Base-by-base conservation (phyloP, 2,797 vertebrate genomes). In the Anabas testudineus region DNA sequence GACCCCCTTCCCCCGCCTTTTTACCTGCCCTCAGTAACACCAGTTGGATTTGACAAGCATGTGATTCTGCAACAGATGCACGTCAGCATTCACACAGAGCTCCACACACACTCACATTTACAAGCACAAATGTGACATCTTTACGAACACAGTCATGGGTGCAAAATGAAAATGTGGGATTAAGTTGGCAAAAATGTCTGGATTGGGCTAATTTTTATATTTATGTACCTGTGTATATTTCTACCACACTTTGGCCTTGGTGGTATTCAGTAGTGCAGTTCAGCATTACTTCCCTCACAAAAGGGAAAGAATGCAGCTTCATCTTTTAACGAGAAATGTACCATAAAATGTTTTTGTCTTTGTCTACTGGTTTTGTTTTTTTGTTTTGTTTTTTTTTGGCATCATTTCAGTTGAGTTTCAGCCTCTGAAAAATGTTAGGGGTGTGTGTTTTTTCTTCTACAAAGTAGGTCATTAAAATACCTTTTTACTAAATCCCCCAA, bases 151-250 rank as follows among this genome's bases (percentile, higher is more conserved):
- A 59, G 71, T 77, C 68, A 36, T 82, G 83, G 76, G 79, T 76
- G 82, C 63, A 80, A 80, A 74, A 76, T 63, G 45, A 66, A 87
- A 71, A 87, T 54, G 51, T 87, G 82, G 82, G 86, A 84, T 71
- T 78, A 77, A 89, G 88, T 87, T 87, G 84, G 89, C 69, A 47
- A 69, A 74, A 76, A 68, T 74, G 79, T 86, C 79, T 82, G 72
- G 85, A 91, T 86, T 62, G 78, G 89, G 89, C 88, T 74, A 71
- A 88, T 86, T 93, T 93, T 94, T 92, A 87, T 93, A 92, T 92
- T 88, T 87, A 91, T 92, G 90, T 93, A 90, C 85, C 76, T 90
- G 90, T 92, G 91, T 93, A 90, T 92, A 90, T 92, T 93, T 91
- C 82, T 90, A 91, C 89, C 87, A 86, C 84, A 85, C 81, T 88